phyloP scores from a whole-genome alignment of 2,888 invertebrate genomes.

The Caenorhabditis sp. region DNA sequence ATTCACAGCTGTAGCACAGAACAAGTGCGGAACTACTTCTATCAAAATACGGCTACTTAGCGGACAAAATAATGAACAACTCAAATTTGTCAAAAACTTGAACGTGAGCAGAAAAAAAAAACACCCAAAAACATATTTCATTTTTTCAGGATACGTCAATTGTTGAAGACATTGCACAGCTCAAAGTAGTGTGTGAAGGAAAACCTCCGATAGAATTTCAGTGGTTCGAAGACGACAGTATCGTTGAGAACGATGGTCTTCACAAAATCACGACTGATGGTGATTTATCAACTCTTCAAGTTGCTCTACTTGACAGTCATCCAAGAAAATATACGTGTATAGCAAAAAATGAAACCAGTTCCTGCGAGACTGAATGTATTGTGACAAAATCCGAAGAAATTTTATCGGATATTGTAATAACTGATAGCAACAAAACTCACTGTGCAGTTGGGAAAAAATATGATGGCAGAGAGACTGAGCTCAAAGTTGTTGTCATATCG shows the following conservation, averaged over 20 bases:
- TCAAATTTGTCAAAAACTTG: not conserved
- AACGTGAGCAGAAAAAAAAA: not conserved
- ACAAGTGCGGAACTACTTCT: conserved; percentile 24
- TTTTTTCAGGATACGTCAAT: conserved; percentile 21
- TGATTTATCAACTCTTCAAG: conserved; percentile 19
- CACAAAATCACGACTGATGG: conserved; percentile 20
- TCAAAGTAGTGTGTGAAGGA: conserved; percentile 37
- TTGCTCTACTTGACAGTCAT: not conserved
- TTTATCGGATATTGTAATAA: conserved; percentile 22
- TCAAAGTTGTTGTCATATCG: conserved; percentile 24
- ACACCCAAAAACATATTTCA: not conserved
- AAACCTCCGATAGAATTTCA: conserved; percentile 11
- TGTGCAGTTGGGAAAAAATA: conserved; percentile 17
- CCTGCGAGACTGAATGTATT: conserved; percentile 5
- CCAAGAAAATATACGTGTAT: conserved; percentile 10
- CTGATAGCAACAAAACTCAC: conserved; percentile 3
- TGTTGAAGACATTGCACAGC: conserved; percentile 32
- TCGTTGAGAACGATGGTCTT: conserved; percentile 13
- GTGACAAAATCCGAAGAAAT: conserved; percentile 12
- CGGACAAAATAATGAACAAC: not conserved
- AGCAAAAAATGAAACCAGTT: conserved; percentile 2
- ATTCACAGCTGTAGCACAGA: conserved; percentile 37
- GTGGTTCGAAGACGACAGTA: conserved; percentile 19
- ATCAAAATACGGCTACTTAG: conserved; percentile 17
- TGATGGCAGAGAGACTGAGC: not conserved